Percentiles rank a stretch among this genome's conserved stretches.
phyloP scores from a whole-genome alignment of 2,797 vertebrate species.

The Helostoma temminkii region DNA sequence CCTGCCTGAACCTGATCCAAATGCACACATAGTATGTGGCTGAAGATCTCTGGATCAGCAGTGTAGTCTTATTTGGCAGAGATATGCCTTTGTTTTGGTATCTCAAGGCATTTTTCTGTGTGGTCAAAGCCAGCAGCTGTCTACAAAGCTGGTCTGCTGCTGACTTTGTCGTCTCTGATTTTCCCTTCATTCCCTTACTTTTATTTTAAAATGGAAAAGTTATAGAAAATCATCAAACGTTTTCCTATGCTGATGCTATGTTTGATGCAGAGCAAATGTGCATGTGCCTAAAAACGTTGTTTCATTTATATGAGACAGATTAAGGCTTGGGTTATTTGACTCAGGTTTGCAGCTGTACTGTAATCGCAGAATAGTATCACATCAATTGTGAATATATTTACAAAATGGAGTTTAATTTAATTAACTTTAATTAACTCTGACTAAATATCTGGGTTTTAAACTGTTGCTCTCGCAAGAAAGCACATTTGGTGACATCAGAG shows the following conservation, averaged over 20 bases:
- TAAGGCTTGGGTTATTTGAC: neutral
- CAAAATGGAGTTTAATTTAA: neutral
- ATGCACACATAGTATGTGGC: conserved; percentile 6
- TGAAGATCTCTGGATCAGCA: conserved; percentile 47
- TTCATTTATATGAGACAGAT: no score
- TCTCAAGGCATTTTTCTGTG: conserved; percentile 29
- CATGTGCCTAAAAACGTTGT: neutral
- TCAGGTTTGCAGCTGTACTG: neutral
- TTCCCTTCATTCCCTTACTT: conserved; percentile 5
- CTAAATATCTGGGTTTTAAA: neutral
- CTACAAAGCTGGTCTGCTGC: conserved; percentile 6
- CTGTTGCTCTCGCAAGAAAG: no score
- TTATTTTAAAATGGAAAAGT: conserved; percentile 7
- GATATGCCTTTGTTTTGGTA: conserved; percentile 54
- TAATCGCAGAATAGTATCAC: neutral
- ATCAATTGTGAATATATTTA: neutral
- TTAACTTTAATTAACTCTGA: no score
- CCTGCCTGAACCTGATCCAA: conserved; percentile 40
- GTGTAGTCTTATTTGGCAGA: conserved; percentile 53
- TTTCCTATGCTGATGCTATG: neutral
- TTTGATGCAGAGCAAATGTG: neutral
- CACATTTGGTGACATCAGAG: neutral
- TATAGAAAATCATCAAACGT: neutral
- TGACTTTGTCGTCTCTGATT: conserved; percentile 11
- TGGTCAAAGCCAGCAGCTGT: conserved; percentile 34